A percentile compares a stretch with the other conserved stretches of the same genome.
These are phyloP conservation scores for Notolepis coatsorum DNA, from an alignment of 2,797 vertebrate species.

Conservation along the genomic window DNA sequence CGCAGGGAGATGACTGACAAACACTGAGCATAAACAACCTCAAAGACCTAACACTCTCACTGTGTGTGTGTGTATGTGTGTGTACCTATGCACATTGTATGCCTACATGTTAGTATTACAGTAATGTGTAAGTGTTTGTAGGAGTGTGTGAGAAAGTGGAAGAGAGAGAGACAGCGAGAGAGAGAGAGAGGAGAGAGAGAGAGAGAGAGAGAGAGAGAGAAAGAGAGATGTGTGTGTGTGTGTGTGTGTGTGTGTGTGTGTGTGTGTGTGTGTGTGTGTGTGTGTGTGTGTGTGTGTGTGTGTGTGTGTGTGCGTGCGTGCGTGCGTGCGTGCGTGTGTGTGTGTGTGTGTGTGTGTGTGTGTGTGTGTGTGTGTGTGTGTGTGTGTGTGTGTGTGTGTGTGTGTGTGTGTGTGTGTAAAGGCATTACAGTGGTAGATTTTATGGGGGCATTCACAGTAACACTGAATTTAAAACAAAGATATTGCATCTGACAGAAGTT, in stretches of 20 bases:
- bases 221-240: no score
- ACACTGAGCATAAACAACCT: conserved; percentile 71
- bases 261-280: conserved; percentile 50
- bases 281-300: background rate
- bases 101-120: no score
- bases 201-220: no score
- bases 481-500: conserved; percentile 72
- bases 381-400: conserved; percentile 35
- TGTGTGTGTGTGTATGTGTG: conserved; percentile 46
- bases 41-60: conserved; percentile 68
- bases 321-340: no score
- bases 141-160: no score
- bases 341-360: no score
- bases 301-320: background rate
- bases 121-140: no score
- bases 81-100: background rate
- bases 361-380: conserved; percentile 37
- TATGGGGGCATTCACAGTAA: conserved; percentile 63
- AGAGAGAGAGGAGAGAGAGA: no score
- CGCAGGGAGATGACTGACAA: conserved; percentile 77
- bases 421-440: conserved; percentile 64
- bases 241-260: no score
- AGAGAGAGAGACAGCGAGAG: no score
- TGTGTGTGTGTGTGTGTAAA: conserved; percentile 45
- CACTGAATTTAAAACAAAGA: conserved; percentile 71